phyloP scores from a whole-genome alignment of 2,113 vertebrate species.

The Ramphastos sulfuratus region DNA sequence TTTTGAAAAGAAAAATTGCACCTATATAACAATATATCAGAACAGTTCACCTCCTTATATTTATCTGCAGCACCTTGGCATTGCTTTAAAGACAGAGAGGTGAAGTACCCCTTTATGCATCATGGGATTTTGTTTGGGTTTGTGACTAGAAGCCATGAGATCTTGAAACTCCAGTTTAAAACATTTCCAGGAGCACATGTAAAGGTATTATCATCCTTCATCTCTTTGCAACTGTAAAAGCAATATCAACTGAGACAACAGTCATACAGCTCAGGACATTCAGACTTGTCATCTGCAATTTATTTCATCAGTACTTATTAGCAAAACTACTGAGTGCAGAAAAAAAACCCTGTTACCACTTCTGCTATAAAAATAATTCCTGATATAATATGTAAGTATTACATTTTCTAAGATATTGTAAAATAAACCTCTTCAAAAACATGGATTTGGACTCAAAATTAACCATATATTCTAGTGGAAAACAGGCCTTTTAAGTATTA shows the following conservation, averaged over 20 bases:
- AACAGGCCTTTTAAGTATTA: not conserved
- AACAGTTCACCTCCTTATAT: not conserved
- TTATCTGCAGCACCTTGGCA: not conserved
- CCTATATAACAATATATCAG: not conserved
- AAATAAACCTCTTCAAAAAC: not conserved
- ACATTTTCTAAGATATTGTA: not conserved
- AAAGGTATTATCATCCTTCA: not conserved
- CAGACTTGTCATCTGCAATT: not conserved
- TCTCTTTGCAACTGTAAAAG: not conserved
- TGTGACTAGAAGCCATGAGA: not conserved
- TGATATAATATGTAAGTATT: not conserved
- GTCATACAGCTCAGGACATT: not conserved
- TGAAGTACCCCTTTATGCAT: not conserved
- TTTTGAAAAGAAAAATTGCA: too few species aligned
- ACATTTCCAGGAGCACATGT: not conserved
- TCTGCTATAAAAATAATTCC: not conserved
- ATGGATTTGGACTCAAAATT: not conserved
- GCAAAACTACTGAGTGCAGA: not conserved
- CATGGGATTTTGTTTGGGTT: not conserved
- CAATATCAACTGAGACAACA: not conserved
- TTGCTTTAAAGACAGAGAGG: not conserved
- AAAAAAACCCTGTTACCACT: not conserved
- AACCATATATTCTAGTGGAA: not conserved
- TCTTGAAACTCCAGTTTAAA: not conserved
- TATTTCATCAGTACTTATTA: not conserved